Evolutionary conservation across 2,797 vertebrate genomes (phyloP), one percentile per base, ranked within the genome.

Genomic region (Neostethus bicornis): DNA sequence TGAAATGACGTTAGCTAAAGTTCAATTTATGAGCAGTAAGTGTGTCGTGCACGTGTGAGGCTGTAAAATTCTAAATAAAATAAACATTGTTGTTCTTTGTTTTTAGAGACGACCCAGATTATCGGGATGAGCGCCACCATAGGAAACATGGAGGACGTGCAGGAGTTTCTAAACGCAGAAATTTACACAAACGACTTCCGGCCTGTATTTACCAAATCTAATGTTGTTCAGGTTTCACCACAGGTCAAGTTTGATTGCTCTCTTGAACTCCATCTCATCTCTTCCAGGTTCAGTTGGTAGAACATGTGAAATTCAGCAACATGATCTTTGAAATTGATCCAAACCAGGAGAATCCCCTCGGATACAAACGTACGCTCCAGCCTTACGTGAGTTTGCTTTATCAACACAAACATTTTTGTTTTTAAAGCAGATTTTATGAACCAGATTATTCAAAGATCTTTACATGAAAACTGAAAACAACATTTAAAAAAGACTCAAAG

Each of bases 51-150:
- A 11, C 38, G 10, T 28, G 11, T 23, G 12, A 31, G 19, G n/a
- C 20, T 3, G 19, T 26, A 4, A 13, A 20, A 4, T 20, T 8
- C 29, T 1, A 1, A 28, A 4, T 68, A 2, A 3, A 34, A 5
- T 4, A 0, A 37, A 12, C 2, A 1, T 21, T 12, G 0, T 4
- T 17, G 0, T 10, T 51, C 4, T 16, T 24, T 51, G 16, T 14
- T 16, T 34, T 10, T 83, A 99, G 97, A 87, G 68, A 72, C 58
- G 5, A 95, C 93, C 6, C 97, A 99, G 61, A 92, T 99, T 34
- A 92, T 99, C 67, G 96, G 97, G 10, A 98, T 99, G 96, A 99
- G 97, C 70, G 97, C 97, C 60, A 99, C 97, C 0, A 77, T 99
- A 74, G 95, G 91, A 56, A 99, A 99, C 21, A 92, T 96, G 50